Evolutionary conservation across 2,113 vertebrate genomes (phyloP).

Genomic region (Motacilla alba): DNA sequence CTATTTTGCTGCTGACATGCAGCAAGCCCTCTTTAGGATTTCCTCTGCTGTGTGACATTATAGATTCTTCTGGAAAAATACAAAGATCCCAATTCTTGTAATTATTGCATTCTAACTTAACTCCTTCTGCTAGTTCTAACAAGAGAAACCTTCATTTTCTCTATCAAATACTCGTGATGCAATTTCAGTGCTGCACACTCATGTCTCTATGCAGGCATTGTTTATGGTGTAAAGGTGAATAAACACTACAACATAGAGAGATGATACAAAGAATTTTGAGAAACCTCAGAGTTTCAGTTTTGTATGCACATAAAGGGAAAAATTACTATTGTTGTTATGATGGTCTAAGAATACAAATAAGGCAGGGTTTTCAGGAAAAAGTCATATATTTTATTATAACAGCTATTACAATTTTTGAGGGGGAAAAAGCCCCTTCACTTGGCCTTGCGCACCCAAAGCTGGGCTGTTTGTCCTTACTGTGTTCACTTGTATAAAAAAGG

Average conservation of each 20-base stretch:
- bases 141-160: background rate
- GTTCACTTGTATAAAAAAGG: background rate
- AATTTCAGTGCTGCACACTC: background rate
- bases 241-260: background rate
- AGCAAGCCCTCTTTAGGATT: background rate
- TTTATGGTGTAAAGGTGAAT: background rate
- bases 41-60: background rate
- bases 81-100: background rate
- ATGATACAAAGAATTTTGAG: background rate
- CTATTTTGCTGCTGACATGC: background rate
- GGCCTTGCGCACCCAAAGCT: background rate
- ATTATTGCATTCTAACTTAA: background rate
- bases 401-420: background rate
- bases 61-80: background rate
- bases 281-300: background rate
- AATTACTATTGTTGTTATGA: background rate
- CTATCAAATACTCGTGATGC: background rate
- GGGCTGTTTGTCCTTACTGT: background rate
- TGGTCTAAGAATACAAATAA: background rate
- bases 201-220: background rate
- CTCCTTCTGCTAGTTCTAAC: background rate
- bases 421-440: rapidly evolving
- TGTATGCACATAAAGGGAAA: background rate
- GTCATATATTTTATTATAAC: background rate
- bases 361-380: background rate